phyloP scores from a whole-genome alignment of 2,113 vertebrate genomes.

The Ailurus styani region DNA sequence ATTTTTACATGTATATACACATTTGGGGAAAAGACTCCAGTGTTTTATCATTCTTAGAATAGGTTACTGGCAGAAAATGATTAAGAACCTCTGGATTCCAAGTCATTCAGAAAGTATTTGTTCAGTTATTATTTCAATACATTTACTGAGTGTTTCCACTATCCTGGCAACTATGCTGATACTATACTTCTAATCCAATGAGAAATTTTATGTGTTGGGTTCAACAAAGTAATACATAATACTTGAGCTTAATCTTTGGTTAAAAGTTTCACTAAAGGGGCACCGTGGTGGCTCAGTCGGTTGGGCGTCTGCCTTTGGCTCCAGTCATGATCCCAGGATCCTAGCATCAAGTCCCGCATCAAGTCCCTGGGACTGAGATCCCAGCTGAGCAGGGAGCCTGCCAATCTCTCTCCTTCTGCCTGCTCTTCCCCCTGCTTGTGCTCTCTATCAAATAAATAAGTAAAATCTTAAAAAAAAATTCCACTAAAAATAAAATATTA shows the following conservation, averaged over 20 bases:
- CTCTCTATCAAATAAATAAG: too few relatives aligned
- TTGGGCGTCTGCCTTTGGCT: too few relatives aligned
- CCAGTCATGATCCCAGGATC: too few relatives aligned
- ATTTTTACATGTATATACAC: neutral
- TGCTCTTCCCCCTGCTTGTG: too few relatives aligned
- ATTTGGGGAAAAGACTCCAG: neutral
- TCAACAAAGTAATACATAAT: neutral
- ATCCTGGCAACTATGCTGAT: neutral
- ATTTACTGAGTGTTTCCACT: neutral
- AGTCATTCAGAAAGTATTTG: neutral
- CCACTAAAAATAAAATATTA: neutral
- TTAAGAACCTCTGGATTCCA: neutral
- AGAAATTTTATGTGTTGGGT: neutral
- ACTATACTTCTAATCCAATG: neutral
- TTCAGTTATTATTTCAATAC: neutral
- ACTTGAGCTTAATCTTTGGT: neutral
- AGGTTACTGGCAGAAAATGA: neutral
- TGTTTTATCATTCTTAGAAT: neutral
- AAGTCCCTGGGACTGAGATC: too few relatives aligned
- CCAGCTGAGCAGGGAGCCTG: too few relatives aligned
- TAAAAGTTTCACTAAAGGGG: neutral
- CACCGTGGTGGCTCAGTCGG: too few relatives aligned
- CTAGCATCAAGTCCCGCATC: too few relatives aligned
- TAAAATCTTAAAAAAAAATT: too few relatives aligned
- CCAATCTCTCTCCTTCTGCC: too few relatives aligned